Evolutionary conservation across 2,113 vertebrate species (phyloP).

Genomic region (Pachycephala philippinensis): DNA sequence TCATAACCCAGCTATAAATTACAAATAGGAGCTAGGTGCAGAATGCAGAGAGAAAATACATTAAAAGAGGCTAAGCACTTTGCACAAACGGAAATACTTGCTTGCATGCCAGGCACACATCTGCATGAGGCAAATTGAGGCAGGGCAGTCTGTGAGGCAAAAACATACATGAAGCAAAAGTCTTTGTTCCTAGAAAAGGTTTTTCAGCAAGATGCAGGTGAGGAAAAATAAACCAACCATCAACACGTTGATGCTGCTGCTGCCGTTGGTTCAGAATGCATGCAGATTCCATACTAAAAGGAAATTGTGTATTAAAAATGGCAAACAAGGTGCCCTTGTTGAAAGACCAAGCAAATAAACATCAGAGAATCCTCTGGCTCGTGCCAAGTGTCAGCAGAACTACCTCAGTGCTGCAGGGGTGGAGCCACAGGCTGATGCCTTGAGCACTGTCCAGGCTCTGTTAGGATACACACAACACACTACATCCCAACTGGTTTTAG

Average conservation of each 20-base stretch:
- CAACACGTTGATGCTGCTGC: accelerated
- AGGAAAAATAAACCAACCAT: neutral
- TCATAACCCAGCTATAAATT: neutral
- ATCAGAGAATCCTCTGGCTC: neutral
- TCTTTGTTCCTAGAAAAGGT: neutral
- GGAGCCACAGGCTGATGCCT: neutral
- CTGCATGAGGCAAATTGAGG: neutral
- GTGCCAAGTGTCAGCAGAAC: neutral
- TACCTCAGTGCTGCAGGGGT: too few species aligned
- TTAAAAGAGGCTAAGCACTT: neutral
- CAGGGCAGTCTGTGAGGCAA: neutral
- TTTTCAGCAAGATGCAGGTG: neutral
- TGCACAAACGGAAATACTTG: neutral
- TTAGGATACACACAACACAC: accelerated
- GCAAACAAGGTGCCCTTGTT: neutral
- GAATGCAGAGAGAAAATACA: neutral
- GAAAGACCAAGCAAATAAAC: neutral
- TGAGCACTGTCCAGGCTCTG: neutral
- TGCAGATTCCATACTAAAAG: neutral
- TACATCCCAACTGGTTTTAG: neutral
- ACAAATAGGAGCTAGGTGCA: neutral
- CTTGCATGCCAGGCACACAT: neutral
- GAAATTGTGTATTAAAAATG: neutral
- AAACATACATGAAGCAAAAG: neutral
- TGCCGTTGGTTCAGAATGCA: neutral